Evolutionary conservation across 2,888 invertebrate genomes (phyloP).

Genomic region (Cyclophora albipunctata): DNA sequence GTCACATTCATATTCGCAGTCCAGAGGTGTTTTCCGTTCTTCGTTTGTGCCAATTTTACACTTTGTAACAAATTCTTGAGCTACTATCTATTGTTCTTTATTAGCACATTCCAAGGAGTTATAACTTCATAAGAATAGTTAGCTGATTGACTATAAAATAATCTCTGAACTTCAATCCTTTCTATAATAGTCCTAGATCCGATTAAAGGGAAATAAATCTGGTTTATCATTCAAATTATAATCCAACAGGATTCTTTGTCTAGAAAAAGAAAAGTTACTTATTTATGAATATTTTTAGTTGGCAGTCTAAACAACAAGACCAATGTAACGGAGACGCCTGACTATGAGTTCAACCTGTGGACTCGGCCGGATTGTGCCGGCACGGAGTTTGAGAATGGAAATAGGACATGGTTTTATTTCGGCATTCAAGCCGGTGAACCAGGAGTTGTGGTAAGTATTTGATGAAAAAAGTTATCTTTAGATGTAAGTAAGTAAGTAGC

Average conservation of each 20-base stretch:
- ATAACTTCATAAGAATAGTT: too few relatives aligned
- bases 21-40: slow-evolving; percentile 10
- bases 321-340: slow-evolving; percentile 70
- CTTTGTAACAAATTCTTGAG: slow-evolving; percentile 26
- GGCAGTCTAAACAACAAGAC: slow-evolving; percentile 42
- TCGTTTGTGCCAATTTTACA: slow-evolving; percentile 31
- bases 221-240: too few relatives aligned
- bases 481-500: too few relatives aligned
- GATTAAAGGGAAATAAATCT: too few relatives aligned
- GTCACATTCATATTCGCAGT: slow-evolving; percentile 7
- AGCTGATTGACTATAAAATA: too few relatives aligned
- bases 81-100: too few relatives aligned
- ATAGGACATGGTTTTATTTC: slow-evolving; percentile 95
- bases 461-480: background rate
- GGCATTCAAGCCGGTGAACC: slow-evolving; percentile 79
- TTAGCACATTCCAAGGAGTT: too few relatives aligned
- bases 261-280: too few relatives aligned
- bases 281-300: too few relatives aligned
- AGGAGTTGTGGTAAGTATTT: slow-evolving; percentile 68
- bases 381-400: slow-evolving; percentile 90
- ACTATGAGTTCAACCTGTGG: slow-evolving; percentile 92
- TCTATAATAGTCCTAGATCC: too few relatives aligned
- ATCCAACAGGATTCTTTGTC: too few relatives aligned
- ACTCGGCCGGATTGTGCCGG: slow-evolving; percentile 92
- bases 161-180: too few relatives aligned